Conservation (phyloP, 2,888 invertebrate species). For the Omphaloscelis lunosa region DNA sequence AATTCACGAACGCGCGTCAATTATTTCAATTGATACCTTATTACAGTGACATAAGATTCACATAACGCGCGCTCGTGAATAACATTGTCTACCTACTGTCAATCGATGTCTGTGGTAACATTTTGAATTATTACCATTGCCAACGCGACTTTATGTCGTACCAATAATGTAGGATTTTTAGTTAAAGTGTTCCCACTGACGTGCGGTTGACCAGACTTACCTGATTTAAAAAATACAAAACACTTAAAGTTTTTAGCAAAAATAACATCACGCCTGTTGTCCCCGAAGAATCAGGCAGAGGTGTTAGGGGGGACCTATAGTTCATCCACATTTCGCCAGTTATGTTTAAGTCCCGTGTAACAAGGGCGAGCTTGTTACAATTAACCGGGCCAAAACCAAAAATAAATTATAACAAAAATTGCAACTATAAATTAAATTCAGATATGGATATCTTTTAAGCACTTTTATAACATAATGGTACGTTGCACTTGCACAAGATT, state of each 20-base stretch:
- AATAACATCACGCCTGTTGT: neutral
- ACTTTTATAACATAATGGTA: neutral
- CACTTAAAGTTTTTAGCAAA: neutral
- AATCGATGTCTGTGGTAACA: neutral
- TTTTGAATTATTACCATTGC: neutral
- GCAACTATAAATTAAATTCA: neutral
- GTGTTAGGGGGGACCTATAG: neutral
- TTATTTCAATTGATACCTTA: neutral
- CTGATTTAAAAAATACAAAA: neutral
- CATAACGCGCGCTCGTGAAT: too few species aligned
- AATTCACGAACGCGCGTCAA: neutral
- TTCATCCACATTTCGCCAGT: neutral
- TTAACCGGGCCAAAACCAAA: neutral
- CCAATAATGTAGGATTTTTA: neutral
- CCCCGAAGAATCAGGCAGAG: neutral
- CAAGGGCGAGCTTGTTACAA: neutral
- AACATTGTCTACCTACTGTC: neutral
- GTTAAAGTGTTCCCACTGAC: neutral
- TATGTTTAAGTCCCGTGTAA: neutral
- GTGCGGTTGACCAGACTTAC: neutral
- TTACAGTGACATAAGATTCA: neutral
- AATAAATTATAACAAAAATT: neutral
- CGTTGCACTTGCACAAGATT: neutral
- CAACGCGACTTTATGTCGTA: neutral
- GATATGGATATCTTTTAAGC: neutral